These are phyloP conservation scores for Maniola jurtina DNA, from an alignment of 1,140 invertebrate species.

Conservation along the genomic window DNA sequence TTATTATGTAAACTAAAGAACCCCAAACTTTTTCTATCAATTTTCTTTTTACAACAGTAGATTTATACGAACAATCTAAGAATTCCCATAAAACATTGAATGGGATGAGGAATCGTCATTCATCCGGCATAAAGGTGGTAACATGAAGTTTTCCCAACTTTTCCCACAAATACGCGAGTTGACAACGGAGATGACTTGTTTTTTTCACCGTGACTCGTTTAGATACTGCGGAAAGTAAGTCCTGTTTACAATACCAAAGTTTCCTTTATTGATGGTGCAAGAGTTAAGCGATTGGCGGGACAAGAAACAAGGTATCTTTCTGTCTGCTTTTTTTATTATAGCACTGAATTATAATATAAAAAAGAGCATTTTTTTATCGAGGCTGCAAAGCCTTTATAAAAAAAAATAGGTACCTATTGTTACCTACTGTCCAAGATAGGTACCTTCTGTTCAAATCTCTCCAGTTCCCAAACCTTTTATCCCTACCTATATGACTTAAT, in stretches of 20 bases:
- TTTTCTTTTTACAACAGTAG: background rate
- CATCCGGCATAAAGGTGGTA: conserved; percentile 19
- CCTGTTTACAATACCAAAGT: conserved; percentile 53
- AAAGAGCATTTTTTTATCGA: no score
- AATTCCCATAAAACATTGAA: conserved; percentile 16
- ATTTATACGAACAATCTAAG: conserved; percentile 7
- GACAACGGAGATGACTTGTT: conserved; percentile 55
- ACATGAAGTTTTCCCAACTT: conserved; percentile 20
- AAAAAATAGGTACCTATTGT: no score
- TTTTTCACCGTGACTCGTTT: conserved; percentile 49
- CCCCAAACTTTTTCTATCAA: background rate
- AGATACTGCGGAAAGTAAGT: conserved; percentile 44
- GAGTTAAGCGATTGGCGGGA: conserved; percentile 21
- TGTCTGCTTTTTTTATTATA: no score
- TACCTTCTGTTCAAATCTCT: no score
- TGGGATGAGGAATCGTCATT: conserved; percentile 13
- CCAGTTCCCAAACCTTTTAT: no score
- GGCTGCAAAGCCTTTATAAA: no score
- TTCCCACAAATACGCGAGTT: conserved; percentile 38
- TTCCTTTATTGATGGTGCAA: conserved; percentile 25
- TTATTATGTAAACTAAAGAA: background rate
- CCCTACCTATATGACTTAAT: no score
- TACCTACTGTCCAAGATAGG: no score
- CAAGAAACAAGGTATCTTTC: no score
- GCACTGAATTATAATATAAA: no score